These are phyloP conservation scores for Paramormyrops kingsleyae DNA, from an alignment of 2,113 vertebrate species.

Conservation along the genomic window DNA sequence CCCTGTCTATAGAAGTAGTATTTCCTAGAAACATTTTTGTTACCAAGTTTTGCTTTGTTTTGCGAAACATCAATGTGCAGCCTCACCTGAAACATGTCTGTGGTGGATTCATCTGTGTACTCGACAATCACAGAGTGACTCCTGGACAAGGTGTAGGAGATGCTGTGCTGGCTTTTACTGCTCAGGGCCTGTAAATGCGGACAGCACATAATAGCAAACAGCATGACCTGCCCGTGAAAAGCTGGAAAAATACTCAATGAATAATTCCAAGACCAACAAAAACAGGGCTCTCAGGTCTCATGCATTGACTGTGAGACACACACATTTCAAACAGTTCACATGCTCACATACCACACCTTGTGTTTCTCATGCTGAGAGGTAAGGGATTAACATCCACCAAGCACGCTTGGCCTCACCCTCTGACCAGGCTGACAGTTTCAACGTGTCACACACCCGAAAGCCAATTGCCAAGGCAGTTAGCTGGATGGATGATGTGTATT, in stretches of 20 bases:
- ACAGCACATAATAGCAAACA: neutral
- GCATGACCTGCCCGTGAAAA: neutral
- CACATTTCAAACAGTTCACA: too few species aligned
- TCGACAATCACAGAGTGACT: neutral
- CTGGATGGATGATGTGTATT: too few species aligned
- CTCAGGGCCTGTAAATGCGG: neutral
- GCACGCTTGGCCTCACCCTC: too few species aligned
- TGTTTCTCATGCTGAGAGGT: too few species aligned
- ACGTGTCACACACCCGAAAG: too few species aligned
- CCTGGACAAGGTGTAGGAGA: neutral
- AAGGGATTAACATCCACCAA: too few species aligned
- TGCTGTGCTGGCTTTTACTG: neutral
- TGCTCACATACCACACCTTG: too few species aligned
- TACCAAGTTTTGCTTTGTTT: neutral
- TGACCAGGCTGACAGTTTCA: too few species aligned
- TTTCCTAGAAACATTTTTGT: neutral
- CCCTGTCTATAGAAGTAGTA: neutral
- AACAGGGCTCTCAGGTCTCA: neutral
- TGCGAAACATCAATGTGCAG: neutral
- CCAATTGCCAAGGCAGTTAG: too few species aligned
- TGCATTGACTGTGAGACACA: too few species aligned
- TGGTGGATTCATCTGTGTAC: neutral
- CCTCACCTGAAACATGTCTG: neutral
- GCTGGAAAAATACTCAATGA: neutral
- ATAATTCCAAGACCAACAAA: neutral